Conservation (phyloP, 2,888 invertebrate genomes). For the Thelaira solivaga region DNA sequence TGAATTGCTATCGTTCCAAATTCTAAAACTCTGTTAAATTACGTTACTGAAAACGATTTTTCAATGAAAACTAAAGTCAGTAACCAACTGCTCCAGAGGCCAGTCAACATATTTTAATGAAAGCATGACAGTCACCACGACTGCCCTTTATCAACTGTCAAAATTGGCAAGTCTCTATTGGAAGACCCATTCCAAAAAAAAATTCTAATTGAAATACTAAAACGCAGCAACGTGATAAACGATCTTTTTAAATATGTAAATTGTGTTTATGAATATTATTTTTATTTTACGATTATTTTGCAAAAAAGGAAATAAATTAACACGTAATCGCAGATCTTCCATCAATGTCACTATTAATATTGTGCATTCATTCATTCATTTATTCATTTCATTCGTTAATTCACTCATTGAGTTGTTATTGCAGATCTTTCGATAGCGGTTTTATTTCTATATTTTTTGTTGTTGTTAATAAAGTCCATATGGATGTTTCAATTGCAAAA, state of each 20-base stretch:
- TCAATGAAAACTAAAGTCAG: too few species aligned
- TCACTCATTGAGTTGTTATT: constrained; percentile 20
- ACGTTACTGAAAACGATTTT: too few species aligned
- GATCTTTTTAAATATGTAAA: constrained; percentile 58
- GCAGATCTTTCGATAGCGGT: background rate
- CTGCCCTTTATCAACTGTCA: too few species aligned
- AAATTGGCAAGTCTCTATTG: background rate
- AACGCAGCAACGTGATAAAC: constrained; percentile 27
- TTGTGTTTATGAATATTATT: constrained; percentile 41
- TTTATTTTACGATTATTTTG: constrained; percentile 21
- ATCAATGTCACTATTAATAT: constrained; percentile 52
- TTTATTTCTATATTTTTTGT: too few species aligned
- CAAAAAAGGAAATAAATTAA: constrained; percentile 35
- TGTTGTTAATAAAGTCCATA: constrained; percentile 48
- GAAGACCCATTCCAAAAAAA: constrained; percentile 4
- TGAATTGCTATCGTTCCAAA: too few species aligned
- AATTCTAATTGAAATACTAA: constrained; percentile 36
- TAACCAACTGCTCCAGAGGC: too few species aligned
- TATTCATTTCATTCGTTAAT: too few species aligned
- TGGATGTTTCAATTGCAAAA: constrained; percentile 31
- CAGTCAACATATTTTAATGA: too few species aligned
- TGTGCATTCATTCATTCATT: constrained; percentile 15
- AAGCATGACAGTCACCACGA: too few species aligned
- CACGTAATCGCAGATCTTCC: constrained; percentile 54
- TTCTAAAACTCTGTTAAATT: too few species aligned